Base-by-base conservation (phyloP, 1,140 invertebrate genomes). In the Antheraea pernyi region DNA sequence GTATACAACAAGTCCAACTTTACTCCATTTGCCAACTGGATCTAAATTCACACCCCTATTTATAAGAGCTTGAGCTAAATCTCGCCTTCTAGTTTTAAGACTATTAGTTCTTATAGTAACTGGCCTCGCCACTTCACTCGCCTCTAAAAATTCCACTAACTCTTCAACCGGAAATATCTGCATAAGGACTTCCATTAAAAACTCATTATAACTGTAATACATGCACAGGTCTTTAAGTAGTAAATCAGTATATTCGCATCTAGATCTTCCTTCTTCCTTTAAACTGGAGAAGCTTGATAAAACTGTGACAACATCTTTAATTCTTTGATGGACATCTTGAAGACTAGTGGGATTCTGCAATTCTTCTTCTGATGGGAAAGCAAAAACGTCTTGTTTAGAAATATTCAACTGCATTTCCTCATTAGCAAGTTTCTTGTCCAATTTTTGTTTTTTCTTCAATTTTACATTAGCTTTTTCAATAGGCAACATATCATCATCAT, bases 201-300 rank as follows among this genome's bases (percentile, higher is more conserved):
- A 99, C 71, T 97, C 95, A 93, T 99, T 99, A 82, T 99, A 99
- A 83, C 97, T 98, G 91, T 99, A 99, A 89, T 99, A 99, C n/a
- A 94, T 93, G 82, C 98, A 99, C 13, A 99, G 93, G 93, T 99
- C 98, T 75, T 95, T 95, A 63, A 94, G 93, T 19, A 99, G 92
- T 9, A 98, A 91, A 0, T 95, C 93, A 0, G 97, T 88, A 84
- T 99, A 99, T 71, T 99, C 98, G 62, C 94, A 93, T 61, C 98
- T 93, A 36, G 95, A 95, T 80, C 95, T 96, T 37, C 95, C 95
- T 30, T 94, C 87, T 84, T 98, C 95, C 70, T 97, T 94, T 65
- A 97, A 93, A 65, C 94, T 95, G 73, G 95, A 97, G 82, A 99
- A 99, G 92, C 99, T 98, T 13, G 95, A 95, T 46, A 99, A 93